phyloP scores from a whole-genome alignment of 2,797 vertebrate genomes.

The Pogoniulus pusillus region DNA sequence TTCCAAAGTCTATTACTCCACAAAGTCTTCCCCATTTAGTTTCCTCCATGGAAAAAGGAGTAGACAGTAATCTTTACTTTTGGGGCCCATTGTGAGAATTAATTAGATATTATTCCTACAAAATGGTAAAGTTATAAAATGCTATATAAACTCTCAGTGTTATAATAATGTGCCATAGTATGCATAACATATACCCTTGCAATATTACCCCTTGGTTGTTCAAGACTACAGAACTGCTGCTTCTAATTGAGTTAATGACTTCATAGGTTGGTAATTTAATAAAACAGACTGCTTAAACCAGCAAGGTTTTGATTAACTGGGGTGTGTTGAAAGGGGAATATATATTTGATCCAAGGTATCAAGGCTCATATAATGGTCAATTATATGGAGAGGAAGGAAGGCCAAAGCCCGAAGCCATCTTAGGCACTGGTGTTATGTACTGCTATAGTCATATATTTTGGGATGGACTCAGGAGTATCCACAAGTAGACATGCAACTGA shows the following conservation, averaged over 20 bases:
- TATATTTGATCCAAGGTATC: slow-evolving; percentile 52
- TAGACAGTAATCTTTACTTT: slow-evolving; percentile 31
- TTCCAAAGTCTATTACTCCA: background rate
- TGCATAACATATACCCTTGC: background rate
- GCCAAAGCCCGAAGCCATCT: background rate
- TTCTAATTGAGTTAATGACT: slow-evolving; percentile 71
- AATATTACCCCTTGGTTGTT: slow-evolving; percentile 39
- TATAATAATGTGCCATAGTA: slow-evolving; percentile 19
- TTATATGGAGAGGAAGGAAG: background rate
- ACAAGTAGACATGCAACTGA: background rate
- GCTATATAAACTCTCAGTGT: slow-evolving; percentile 35
- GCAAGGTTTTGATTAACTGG: slow-evolving; percentile 71
- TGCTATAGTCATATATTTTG: background rate
- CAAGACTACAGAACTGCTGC: slow-evolving; percentile 52
- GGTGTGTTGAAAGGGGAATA: slow-evolving; percentile 46
- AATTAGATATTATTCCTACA: slow-evolving; percentile 37
- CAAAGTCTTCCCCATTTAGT: background rate
- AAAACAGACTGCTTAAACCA: slow-evolving; percentile 71
- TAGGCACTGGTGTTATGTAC: background rate
- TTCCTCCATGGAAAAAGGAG: slow-evolving; percentile 1
- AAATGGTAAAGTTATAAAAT: slow-evolving; percentile 44
- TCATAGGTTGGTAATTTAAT: slow-evolving; percentile 74
- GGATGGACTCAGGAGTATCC: background rate
- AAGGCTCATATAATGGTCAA: background rate
- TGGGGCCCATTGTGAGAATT: slow-evolving; percentile 13